phyloP scores from a whole-genome alignment of 2,113 vertebrate genomes.

The Megaceryle maxima region DNA sequence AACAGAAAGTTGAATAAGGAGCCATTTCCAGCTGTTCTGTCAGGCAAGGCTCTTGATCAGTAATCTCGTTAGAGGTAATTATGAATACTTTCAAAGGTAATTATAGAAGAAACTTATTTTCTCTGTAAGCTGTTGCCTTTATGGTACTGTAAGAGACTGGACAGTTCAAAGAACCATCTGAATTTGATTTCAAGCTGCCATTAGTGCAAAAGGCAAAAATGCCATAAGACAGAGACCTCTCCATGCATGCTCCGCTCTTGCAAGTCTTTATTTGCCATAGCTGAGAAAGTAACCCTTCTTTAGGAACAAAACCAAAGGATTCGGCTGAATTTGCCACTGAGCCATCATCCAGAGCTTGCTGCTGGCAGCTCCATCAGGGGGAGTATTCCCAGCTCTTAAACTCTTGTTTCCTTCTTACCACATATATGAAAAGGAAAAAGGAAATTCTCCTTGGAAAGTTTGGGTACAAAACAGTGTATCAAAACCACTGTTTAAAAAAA shows the following conservation, averaged over 20 bases:
- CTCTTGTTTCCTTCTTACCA: background rate
- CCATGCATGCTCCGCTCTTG: background rate
- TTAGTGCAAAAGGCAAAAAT: background rate
- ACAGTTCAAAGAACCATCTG: slow-evolving; percentile 42
- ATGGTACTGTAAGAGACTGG: background rate
- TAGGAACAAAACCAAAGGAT: background rate
- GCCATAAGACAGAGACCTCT: background rate
- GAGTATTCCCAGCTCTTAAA: background rate
- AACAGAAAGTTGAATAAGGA: background rate
- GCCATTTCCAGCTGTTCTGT: slow-evolving; percentile 20
- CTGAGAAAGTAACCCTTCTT: background rate
- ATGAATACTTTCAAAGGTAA: slow-evolving; percentile 30
- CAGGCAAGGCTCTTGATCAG: slow-evolving; percentile 8
- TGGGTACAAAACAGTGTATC: background rate
- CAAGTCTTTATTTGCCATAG: background rate
- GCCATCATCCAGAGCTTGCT: background rate
- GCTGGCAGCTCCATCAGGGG: background rate
- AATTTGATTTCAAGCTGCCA: slow-evolving; percentile 39
- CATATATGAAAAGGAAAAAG: background rate
- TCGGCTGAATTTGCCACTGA: background rate
- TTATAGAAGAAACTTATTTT: slow-evolving; percentile 30
- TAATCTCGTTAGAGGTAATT: slow-evolving; percentile 1
- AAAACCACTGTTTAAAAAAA: background rate
- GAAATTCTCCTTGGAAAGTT: background rate
- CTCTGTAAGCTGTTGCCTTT: slow-evolving; percentile 33